These are phyloP conservation scores for Germaria angustata DNA, from an alignment of 2,888 invertebrate species.

Conservation along the genomic window DNA sequence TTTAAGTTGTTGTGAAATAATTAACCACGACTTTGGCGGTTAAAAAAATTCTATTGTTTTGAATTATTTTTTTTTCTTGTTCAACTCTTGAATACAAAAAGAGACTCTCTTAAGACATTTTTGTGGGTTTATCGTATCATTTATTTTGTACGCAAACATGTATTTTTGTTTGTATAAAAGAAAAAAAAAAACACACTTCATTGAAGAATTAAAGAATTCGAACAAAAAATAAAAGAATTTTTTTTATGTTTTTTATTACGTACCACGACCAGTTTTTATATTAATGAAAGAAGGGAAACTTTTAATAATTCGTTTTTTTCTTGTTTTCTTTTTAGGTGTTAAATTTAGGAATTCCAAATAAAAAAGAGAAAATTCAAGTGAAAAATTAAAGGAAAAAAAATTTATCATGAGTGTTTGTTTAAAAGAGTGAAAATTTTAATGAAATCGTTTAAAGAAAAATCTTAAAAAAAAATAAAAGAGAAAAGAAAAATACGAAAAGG, in stretches of 20 bases:
- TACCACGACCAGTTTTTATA: slow-evolving; percentile 6
- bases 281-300: background rate
- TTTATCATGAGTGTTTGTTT: background rate
- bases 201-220: slow-evolving; percentile 25
- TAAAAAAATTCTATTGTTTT: background rate
- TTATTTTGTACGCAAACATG: background rate
- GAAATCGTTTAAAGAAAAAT: background rate
- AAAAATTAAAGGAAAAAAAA: slow-evolving; percentile 20
- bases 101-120: slow-evolving; percentile 2
- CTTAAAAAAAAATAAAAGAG: slow-evolving; percentile 25
- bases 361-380: slow-evolving; percentile 8
- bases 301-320: slow-evolving; percentile 23
- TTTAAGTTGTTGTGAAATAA: slow-evolving; percentile 45
- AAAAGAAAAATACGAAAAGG: slow-evolving; percentile 36
- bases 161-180: slow-evolving; percentile 13
- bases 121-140: slow-evolving; percentile 19
- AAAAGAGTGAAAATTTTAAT: slow-evolving; percentile 40
- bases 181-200: slow-evolving; percentile 15
- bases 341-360: slow-evolving; percentile 47
- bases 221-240: slow-evolving; percentile 4
- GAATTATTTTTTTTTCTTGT: background rate
- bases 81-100: background rate
- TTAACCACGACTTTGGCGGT: slow-evolving; percentile 51
- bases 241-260: background rate
- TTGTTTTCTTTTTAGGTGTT: slow-evolving; percentile 49